Percentiles rank a stretch among this genome's conserved stretches.
Evolutionary conservation across 2,797 vertebrate species (phyloP).

Genomic region (Sciurus vulgaris): DNA sequence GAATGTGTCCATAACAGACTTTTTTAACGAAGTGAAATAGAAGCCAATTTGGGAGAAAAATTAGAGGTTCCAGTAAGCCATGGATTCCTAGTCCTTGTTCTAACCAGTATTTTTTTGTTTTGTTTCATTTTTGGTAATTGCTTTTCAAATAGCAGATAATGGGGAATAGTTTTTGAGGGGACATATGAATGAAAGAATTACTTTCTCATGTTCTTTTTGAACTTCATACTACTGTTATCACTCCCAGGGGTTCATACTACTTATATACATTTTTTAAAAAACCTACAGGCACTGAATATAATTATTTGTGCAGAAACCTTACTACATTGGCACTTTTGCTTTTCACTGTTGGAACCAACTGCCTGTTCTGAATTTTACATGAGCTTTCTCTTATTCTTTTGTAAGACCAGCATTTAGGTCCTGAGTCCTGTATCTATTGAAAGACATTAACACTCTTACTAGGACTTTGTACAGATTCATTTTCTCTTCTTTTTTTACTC

Average conservation of each 20-base stretch:
- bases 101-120: too few relatives aligned
- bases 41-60: background rate
- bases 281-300: background rate
- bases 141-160: background rate
- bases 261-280: background rate
- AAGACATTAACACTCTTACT: background rate
- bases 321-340: background rate
- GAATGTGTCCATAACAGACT: too few relatives aligned
- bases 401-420: background rate
- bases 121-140: background rate
- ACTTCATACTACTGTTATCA: background rate
- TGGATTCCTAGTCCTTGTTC: background rate
- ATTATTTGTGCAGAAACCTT: background rate
- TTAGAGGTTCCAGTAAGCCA: background rate
- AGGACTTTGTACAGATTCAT: background rate
- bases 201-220: background rate
- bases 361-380: background rate
- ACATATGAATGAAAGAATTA: background rate
- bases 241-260: background rate
- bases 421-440: background rate
- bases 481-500: background rate
- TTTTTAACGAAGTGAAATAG: background rate
- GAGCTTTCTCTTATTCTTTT: background rate
- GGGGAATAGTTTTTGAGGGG: background rate
- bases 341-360: background rate